Percentiles rank a stretch among this genome's conserved stretches.
Conservation (phyloP, 2,888 invertebrate species). For the Drosophila paucipuncta region DNA sequence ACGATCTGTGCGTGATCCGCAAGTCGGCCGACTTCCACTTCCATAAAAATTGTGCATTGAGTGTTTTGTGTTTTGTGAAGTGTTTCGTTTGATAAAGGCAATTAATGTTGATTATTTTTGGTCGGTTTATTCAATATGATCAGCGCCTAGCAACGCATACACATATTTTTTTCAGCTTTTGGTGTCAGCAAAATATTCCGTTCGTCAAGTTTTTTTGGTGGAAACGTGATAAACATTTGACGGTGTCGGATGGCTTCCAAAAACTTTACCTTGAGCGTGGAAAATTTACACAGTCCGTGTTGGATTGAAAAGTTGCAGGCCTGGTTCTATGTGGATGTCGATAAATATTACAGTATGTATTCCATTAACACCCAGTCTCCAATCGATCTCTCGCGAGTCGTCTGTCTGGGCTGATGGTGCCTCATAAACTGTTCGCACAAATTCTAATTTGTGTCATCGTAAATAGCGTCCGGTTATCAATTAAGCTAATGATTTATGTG, state of each 20-base stretch:
- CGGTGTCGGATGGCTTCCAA: conserved; percentile 60
- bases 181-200: conserved; percentile 64
- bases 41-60: conserved; percentile 39
- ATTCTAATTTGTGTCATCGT: conserved; percentile 82
- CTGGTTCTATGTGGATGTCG: not conserved
- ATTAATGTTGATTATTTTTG: conserved; percentile 40
- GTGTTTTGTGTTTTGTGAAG: conserved; percentile 16
- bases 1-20: conserved; percentile 67
- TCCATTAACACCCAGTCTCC: conserved; percentile 60
- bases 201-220: conserved; percentile 17
- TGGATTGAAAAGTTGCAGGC: conserved; percentile 3
- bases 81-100: conserved; percentile 54
- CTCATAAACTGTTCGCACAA: conserved; percentile 76
- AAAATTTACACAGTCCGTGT: conserved; percentile 45
- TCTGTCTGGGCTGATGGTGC: conserved; percentile 32
- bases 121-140: conserved; percentile 32
- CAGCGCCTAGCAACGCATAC: conserved; percentile 35
- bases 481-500: conserved; percentile 79
- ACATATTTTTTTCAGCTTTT: not conserved
- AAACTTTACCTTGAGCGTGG: conserved; percentile 50
- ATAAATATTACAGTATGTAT: conserved; percentile 1
- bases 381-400: not conserved
- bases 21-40: conserved; percentile 48
- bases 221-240: conserved; percentile 62
- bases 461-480: conserved; percentile 78